Evolutionary conservation across 2,797 vertebrate species (phyloP), one percentile per base, ranked within the genome.

Genomic region (Tragopan temminckii): DNA sequence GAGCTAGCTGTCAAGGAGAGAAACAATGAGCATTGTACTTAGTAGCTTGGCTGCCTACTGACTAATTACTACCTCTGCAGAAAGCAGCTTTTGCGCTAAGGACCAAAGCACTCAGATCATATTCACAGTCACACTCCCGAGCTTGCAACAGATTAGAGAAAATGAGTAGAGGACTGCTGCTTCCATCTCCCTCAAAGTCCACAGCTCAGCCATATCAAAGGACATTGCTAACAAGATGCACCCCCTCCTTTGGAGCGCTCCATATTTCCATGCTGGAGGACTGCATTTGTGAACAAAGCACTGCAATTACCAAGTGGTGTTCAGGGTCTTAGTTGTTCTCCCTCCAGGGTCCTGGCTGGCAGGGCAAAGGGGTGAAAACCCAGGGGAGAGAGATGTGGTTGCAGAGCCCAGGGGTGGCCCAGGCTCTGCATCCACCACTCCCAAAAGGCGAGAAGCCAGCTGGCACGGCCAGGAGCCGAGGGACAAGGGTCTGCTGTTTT

Each of bases 1-100:
- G 33, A 94, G 50, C 25, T 66, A 82, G 35, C 72, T 93, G 86
- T 64, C 71, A 67, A 78, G 63, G 24, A 89, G 40, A 90, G 78
- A 92, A 95, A 78, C 71, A 81, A 68, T 61, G 64, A 59, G 24
- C 46, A n/a, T 81, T 59, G 15, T 69, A 31, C 59, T 85, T 66
- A 24, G 24, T 42, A 29, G 61, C 46, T n/a, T 69, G 72, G 50
- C 92, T 93, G 87, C 63, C 64, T 81, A 48, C 76, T 21, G 42
- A 53, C 46, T 92, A 89, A 91, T 88, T 68, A 74, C 31, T 42
- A 45, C 45, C 88, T 40, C 40, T 91, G 33, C 42, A 79, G 81
- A 88, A 95, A 79, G 25, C 71, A 53, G 7, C 80, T 86, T 80
- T 58, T 55, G 48, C 9, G 2, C 61, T 20, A 5, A 48, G 58